Conservation (phyloP, 2,113 vertebrate species). For the Orycteropus afer region DNA sequence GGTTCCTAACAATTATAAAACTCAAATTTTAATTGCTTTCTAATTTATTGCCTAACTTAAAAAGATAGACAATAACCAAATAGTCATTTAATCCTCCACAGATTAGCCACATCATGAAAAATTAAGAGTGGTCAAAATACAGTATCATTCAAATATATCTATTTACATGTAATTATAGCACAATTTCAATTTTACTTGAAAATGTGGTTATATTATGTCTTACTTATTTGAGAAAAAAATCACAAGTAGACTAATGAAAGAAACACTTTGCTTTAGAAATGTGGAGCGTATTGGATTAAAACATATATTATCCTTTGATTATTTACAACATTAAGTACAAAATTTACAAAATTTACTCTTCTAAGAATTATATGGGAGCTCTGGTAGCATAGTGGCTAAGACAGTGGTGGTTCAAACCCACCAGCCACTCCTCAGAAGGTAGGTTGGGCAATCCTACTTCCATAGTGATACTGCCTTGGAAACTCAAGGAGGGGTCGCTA, state of each 20-base stretch:
- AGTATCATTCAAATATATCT: not conserved
- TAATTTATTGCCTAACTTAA: not conserved
- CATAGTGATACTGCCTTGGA: no score
- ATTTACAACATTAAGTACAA: not conserved
- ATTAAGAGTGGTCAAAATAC: not conserved
- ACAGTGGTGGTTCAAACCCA: no score
- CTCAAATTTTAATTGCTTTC: not conserved
- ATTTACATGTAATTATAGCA: not conserved
- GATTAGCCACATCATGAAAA: not conserved
- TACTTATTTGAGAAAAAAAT: not conserved
- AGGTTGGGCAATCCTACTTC: no score
- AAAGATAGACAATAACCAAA: not conserved
- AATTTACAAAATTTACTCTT: constrained; percentile 3
- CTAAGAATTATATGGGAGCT: no score
- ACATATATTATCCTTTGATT: not conserved
- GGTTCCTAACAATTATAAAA: not conserved
- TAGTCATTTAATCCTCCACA: not conserved
- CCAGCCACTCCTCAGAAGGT: no score
- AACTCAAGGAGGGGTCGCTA: no score
- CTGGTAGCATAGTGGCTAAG: no score
- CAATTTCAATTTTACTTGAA: not conserved
- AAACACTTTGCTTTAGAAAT: not conserved
- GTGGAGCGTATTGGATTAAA: not conserved
- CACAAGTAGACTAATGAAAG: not conserved
- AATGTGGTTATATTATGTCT: not conserved